These are phyloP conservation scores for Picathartes gymnocephalus DNA, from an alignment of 2,113 vertebrate species.

Conservation along the genomic window DNA sequence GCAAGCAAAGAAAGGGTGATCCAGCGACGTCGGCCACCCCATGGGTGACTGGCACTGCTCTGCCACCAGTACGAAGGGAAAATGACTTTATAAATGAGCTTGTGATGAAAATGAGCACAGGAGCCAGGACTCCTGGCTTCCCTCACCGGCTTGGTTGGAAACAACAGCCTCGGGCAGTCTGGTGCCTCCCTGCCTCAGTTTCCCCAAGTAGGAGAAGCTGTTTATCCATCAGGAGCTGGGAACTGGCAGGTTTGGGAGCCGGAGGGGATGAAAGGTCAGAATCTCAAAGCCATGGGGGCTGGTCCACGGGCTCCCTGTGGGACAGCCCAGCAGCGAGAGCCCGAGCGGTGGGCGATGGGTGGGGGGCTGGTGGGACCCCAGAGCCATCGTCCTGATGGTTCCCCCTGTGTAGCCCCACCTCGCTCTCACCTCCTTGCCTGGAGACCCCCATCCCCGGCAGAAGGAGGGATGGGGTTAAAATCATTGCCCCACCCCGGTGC, in stretches of 20 bases:
- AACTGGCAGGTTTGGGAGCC: not conserved
- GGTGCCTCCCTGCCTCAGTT: conserved; percentile 40
- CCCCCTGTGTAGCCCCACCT: not conserved
- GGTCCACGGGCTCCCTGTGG: not conserved
- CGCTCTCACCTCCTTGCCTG: not conserved
- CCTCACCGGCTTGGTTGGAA: fast-evolving
- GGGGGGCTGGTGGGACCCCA: not conserved
- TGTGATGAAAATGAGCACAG: not conserved
- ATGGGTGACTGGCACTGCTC: not conserved
- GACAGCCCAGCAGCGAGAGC: fast-evolving
- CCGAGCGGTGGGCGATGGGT: fast-evolving
- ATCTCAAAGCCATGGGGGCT: not conserved
- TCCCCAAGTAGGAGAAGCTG: not conserved
- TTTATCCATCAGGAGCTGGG: fast-evolving
- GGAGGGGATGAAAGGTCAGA: not conserved
- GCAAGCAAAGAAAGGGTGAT: not conserved
- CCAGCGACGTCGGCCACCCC: fast-evolving
- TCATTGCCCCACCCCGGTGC: not conserved
- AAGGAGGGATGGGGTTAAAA: not conserved
- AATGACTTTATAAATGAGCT: not conserved
- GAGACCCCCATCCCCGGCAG: not conserved
- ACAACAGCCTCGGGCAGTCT: not conserved
- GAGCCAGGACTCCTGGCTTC: not conserved
- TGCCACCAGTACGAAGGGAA: not conserved
- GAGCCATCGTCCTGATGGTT: not conserved